Evolutionary conservation across 2,113 vertebrate species (phyloP).

Genomic region (Triplophysa rosa): DNA sequence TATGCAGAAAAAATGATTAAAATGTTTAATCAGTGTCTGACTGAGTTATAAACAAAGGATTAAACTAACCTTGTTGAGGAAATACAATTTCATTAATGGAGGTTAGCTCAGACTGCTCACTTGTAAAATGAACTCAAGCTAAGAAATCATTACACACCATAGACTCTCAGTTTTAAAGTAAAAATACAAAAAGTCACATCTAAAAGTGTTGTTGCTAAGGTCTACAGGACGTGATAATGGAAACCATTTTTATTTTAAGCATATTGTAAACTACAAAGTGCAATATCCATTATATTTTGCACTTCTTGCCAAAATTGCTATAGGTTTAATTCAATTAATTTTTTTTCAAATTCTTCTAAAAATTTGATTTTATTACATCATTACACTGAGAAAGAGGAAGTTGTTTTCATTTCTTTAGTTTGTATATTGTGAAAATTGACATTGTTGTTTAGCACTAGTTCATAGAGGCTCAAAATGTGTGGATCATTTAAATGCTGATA

Average conservation of each 20-base stretch:
- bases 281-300: background rate
- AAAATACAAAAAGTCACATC: background rate
- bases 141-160: slow-evolving; percentile 27
- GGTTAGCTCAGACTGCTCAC: slow-evolving; percentile 17
- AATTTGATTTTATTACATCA: background rate
- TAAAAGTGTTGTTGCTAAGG: background rate
- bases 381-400: background rate
- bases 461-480: background rate
- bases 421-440: no score
- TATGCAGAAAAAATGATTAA: slow-evolving; percentile 43
- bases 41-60: slow-evolving; percentile 45
- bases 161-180: background rate
- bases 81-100: slow-evolving; percentile 55
- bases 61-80: slow-evolving; percentile 40
- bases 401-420: no score
- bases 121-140: slow-evolving; percentile 24
- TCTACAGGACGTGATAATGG: background rate
- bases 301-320: no score
- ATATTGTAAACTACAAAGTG: no score
- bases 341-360: no score
- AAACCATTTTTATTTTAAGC: no score
- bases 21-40: slow-evolving; percentile 40
- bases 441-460: no score
- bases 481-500: background rate
- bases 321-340: no score